Conservation (phyloP, 2,888 invertebrate genomes). For the Harmothoe impar region DNA sequence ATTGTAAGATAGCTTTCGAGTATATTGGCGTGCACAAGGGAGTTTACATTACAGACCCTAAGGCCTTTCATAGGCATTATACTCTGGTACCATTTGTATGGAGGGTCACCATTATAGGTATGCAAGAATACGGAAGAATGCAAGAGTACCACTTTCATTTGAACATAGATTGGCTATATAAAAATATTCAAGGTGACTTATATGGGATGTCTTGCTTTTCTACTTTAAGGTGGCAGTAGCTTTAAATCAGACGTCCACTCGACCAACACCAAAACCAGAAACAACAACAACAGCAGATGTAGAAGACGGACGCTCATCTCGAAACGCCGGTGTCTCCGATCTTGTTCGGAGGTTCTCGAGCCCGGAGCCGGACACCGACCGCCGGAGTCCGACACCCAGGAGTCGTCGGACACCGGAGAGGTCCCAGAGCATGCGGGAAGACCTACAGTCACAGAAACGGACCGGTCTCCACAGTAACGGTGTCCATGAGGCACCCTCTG, state of each 20-base stretch:
- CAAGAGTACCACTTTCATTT: too few relatives aligned
- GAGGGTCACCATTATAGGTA: too few relatives aligned
- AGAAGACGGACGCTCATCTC: neutral
- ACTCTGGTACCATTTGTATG: too few relatives aligned
- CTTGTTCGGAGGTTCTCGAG: neutral
- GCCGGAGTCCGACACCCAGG: neutral
- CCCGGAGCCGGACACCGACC: neutral
- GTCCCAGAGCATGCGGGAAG: slow-evolving; percentile 81
- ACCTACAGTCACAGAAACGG: neutral
- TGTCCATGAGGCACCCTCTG: neutral
- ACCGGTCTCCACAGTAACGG: neutral
- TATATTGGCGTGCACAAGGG: too few relatives aligned
- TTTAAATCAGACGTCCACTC: neutral
- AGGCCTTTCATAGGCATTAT: too few relatives aligned
- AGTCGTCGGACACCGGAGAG: slow-evolving; percentile 77
- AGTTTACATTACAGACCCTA: too few relatives aligned
- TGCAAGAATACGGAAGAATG: too few relatives aligned
- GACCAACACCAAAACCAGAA: neutral
- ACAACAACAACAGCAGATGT: neutral
- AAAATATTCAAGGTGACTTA: neutral
- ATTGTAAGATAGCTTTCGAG: too few relatives aligned
- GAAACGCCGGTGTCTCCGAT: neutral
- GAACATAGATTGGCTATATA: neutral
- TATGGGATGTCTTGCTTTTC: neutral
- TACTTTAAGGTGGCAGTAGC: neutral